These are phyloP conservation scores for Himalopsyche japonica DNA, from an alignment of 2,888 invertebrate genomes.

Conservation along the genomic window DNA sequence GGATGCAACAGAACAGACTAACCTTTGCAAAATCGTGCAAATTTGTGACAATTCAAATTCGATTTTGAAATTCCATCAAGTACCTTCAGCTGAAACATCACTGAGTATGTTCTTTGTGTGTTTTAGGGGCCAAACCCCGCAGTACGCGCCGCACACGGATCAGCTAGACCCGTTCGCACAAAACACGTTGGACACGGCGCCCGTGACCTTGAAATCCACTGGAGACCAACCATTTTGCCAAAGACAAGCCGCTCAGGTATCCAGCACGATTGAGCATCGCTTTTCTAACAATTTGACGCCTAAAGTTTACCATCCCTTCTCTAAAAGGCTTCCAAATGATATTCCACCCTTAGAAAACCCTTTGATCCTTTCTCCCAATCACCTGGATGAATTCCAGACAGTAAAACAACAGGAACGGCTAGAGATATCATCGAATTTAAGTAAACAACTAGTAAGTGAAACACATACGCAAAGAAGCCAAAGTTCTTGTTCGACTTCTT, in stretches of 20 bases:
- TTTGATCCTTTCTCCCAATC: conserved; percentile 51
- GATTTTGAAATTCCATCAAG: too few relatives aligned
- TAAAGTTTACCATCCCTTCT: conserved; percentile 50
- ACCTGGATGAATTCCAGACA: conserved; percentile 48
- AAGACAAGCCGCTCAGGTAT: conserved; percentile 22
- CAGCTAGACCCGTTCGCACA: not conserved
- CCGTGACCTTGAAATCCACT: conserved; percentile 43
- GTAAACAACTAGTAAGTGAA: not conserved
- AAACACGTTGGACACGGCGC: not conserved
- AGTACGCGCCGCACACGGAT: not conserved
- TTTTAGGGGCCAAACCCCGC: not conserved
- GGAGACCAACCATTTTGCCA: conserved; percentile 3
- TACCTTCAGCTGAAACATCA: too few relatives aligned
- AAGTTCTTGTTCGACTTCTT: not conserved
- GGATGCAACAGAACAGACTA: too few relatives aligned
- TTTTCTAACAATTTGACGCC: conserved; percentile 11
- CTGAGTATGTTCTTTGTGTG: too few relatives aligned
- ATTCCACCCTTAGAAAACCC: conserved; percentile 51
- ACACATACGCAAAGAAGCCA: not conserved
- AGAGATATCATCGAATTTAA: not conserved
- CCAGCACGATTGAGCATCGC: conserved; percentile 40
- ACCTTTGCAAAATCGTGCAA: too few relatives aligned
- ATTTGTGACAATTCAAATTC: too few relatives aligned
- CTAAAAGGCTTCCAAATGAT: conserved; percentile 45
- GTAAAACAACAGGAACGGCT: conserved; percentile 22